These are phyloP conservation scores for Coilia nasus DNA, from an alignment of 2,797 vertebrate genomes.

Conservation along the genomic window DNA sequence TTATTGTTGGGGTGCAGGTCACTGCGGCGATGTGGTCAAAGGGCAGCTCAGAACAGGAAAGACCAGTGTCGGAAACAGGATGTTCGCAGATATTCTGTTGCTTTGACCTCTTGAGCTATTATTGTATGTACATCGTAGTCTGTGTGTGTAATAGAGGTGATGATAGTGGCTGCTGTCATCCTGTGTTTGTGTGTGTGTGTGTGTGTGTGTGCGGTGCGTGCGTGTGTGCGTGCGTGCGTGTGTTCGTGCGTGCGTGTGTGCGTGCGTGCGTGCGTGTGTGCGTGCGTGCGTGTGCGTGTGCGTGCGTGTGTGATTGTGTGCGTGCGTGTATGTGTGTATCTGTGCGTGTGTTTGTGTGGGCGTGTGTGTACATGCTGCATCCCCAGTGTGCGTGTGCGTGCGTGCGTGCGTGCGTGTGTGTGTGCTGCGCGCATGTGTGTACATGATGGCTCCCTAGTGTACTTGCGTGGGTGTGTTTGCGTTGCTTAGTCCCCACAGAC, in stretches of 20 bases:
- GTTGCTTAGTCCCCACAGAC: no score
- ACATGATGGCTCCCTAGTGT: no score
- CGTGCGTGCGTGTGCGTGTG: background rate
- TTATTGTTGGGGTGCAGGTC: background rate
- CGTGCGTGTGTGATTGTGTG: background rate
- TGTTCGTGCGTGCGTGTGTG: background rate
- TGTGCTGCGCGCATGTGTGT: no score
- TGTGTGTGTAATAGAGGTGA: background rate
- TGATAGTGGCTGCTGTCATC: background rate
- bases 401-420: no score
- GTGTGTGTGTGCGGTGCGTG: background rate
- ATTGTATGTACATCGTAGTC: background rate
- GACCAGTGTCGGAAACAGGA: background rate
- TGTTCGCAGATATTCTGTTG: background rate
- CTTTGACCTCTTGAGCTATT: background rate
- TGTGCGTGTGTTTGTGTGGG: no score
- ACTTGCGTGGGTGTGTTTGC: no score
- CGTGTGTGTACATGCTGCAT: no score
- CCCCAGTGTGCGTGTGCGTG: no score
- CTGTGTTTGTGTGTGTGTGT: background rate
- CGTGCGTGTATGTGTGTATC: background rate
- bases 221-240: background rate
- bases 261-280: background rate
- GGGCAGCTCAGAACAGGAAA: background rate
- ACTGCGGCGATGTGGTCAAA: background rate